Base-by-base conservation (phyloP, 2,797 vertebrate genomes). In the Phoeniculus purpureus region DNA sequence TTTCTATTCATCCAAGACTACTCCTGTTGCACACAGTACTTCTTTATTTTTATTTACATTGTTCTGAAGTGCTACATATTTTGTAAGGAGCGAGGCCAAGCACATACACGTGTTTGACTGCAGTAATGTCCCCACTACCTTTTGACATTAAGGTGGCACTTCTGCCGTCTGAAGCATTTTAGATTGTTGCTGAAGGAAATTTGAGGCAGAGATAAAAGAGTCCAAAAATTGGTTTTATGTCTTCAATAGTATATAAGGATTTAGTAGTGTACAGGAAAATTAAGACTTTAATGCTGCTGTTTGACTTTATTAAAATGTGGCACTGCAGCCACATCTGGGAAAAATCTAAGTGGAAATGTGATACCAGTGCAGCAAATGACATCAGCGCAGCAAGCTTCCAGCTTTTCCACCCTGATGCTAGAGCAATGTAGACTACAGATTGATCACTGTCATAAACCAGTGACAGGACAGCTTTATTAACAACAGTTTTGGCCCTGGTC, bases 121-220 rank as follows among this genome's bases (percentile, higher is more conserved):
- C 62, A 88, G 17, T 47, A n/a, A 13, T 71, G 21, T 87, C 25
- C 12, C 9, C 5, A 4, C 4, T 83, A 54, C 62, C 29, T 83
- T 79, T 71, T 88, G 48, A 50, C 29, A 12, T 23, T 52, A 40
- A 76, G n/a, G 37, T 87, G 71, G 68, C 54, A 71, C 10, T 34
- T 67, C 51, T 67, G 56, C 73, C 77, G 3, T 83, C 78, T 90
- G 73, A 85, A 85, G 55, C 37, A 80, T 68, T 34, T 40, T 75
- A 55, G 58, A 81, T 93, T 91, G 66, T 82, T 92, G 55, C 75
- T 89, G 68, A 87, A 93, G 31, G 37, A 86, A 81, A 78, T 62
- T 83, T 81, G 54, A 87, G 51, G 73, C 40, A 85, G 3, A 59
- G 26, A 89, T 76, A 70, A 87, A 70, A 87, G 22, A 64, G 29